A percentile compares a stretch with the other conserved stretches of the same genome.
phyloP scores from a whole-genome alignment of 1,140 invertebrate species.

The Brachionus plicatilis region DNA sequence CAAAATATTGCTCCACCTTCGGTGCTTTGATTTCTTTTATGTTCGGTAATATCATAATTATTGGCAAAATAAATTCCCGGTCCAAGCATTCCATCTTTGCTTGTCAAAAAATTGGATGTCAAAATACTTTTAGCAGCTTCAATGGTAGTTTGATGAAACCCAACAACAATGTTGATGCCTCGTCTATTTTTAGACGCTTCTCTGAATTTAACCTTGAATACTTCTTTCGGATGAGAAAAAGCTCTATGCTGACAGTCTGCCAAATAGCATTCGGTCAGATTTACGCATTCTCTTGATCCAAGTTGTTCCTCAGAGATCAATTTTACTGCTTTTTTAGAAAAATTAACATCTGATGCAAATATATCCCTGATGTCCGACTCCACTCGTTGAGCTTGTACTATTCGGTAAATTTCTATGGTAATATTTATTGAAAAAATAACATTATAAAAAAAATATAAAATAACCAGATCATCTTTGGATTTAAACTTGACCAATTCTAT shows the following conservation, averaged over 20 bases:
- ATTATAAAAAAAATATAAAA: neutral
- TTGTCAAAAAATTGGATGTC: neutral
- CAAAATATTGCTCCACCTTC: conserved; percentile 24
- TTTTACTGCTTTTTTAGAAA: neutral
- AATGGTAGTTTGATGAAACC: neutral
- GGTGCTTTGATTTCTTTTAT: conserved; percentile 8
- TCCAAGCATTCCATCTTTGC: conserved; percentile 9
- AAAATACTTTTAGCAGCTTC: conserved; percentile 1
- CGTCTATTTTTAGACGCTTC: neutral
- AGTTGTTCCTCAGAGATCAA: neutral
- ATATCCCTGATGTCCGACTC: neutral
- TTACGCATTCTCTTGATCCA: neutral
- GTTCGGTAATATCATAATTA: conserved; percentile 26
- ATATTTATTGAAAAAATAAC: neutral
- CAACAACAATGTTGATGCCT: neutral
- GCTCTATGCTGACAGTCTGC: neutral
- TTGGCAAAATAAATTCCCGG: conserved; percentile 20
- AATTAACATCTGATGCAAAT: neutral
- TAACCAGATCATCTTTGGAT: neutral
- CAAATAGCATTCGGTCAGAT: neutral
- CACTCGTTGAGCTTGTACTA: neutral
- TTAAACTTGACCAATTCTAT: neutral
- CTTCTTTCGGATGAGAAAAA: conserved; percentile 10
- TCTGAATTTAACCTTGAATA: conserved; percentile 6
- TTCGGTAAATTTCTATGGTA: neutral